Evolutionary conservation across 2,888 invertebrate species (phyloP).

Genomic region (Rugalucina vietnamica): DNA sequence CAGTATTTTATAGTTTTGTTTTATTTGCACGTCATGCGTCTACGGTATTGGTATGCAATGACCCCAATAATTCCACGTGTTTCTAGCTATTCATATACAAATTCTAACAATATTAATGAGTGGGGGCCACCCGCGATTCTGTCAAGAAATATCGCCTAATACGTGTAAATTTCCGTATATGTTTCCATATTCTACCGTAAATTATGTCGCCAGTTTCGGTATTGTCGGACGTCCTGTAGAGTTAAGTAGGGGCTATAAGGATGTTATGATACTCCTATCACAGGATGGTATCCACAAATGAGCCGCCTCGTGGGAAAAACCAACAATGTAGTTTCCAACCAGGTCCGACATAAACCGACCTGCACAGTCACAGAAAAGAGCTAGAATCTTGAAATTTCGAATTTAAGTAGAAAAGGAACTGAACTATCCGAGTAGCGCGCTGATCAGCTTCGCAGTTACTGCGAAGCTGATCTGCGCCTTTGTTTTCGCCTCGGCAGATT

Average conservation of each 20-base stretch:
- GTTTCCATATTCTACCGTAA: conserved; percentile 43
- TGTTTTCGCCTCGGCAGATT: too few relatives aligned
- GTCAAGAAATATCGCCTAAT: conserved; percentile 55
- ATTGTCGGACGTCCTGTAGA: neutral
- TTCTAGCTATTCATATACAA: conserved; percentile 56
- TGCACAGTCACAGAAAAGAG: too few relatives aligned
- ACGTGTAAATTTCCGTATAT: conserved; percentile 52
- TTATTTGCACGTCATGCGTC: conserved; percentile 49
- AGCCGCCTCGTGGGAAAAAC: too few relatives aligned
- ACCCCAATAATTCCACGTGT: conserved; percentile 36
- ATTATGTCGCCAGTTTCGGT: conserved; percentile 16
- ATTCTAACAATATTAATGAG: conserved; percentile 56
- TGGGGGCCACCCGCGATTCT: conserved; percentile 58
- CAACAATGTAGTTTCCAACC: too few relatives aligned
- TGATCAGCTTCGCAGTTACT: too few relatives aligned
- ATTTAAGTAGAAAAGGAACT: too few relatives aligned
- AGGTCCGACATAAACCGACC: too few relatives aligned
- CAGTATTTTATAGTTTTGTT: conserved; percentile 59
- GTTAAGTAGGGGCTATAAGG: neutral
- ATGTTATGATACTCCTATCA: neutral
- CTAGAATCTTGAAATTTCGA: too few relatives aligned
- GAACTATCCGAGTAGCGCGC: too few relatives aligned
- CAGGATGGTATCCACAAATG: too few relatives aligned
- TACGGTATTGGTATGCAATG: conserved; percentile 47
- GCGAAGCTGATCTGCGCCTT: too few relatives aligned